Evolutionary conservation across 1,140 invertebrate species (phyloP).

Genomic region (Scaptomyza graminum): DNA sequence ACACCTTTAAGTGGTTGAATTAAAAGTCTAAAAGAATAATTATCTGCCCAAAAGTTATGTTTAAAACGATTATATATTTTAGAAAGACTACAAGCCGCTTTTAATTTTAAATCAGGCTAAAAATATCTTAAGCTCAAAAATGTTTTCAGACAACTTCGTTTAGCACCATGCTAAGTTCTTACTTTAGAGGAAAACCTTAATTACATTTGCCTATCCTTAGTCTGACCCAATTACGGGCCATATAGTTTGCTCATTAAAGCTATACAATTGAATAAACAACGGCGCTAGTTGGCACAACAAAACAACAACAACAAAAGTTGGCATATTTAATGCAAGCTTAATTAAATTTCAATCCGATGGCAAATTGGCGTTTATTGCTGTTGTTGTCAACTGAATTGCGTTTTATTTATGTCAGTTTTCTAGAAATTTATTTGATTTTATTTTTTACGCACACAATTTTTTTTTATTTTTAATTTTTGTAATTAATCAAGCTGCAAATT

Average conservation of each 20-base stretch:
- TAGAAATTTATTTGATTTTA: constrained; percentile 5
- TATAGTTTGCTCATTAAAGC: constrained; percentile 33
- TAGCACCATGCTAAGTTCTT: background rate
- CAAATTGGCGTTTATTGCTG: constrained; percentile 7
- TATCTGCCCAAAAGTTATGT: too few species aligned
- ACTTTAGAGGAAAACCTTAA: background rate
- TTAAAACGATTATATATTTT: too few species aligned
- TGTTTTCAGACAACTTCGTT: background rate
- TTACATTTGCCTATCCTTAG: background rate
- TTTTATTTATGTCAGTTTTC: constrained; percentile 13
- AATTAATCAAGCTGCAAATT: constrained; percentile 14
- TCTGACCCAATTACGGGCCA: constrained; percentile 14
- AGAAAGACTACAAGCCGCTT: too few species aligned
- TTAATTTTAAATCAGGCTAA: too few species aligned
- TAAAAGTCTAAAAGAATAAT: too few species aligned
- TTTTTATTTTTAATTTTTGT: too few species aligned
- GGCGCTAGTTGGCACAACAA: background rate
- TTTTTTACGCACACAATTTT: background rate
- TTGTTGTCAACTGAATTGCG: background rate
- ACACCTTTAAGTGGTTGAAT: too few species aligned
- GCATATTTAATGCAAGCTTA: constrained; percentile 13
- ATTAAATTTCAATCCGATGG: constrained; percentile 29
- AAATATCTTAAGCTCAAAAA: background rate
- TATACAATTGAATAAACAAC: constrained; percentile 28
- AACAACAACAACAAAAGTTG: constrained; percentile 1